Evolutionary conservation across 1,140 invertebrate species (phyloP), one percentile per base, ranked within the genome.

Genomic region (Drosophila ficusphila): DNA sequence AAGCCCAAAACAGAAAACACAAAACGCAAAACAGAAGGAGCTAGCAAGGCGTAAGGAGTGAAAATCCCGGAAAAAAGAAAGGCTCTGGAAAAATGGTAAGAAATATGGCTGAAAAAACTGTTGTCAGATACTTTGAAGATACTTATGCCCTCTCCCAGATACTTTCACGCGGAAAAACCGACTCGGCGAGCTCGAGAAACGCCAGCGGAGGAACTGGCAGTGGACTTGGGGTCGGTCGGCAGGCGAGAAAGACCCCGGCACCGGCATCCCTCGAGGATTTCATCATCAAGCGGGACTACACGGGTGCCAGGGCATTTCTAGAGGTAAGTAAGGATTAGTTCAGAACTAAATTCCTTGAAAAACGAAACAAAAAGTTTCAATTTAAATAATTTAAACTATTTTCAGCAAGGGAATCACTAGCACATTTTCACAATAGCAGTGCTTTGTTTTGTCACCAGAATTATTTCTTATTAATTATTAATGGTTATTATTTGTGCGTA

Each of bases 191-290:
- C 8, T 92, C 92, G 0, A 91, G 92, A 2, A 92, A 93, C 7
- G 90, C 72, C 33, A 86, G 82, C 36, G 57, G 73, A 8, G 73
- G 77, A 14, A 27, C 53, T 42, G 48, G 76, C 27, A 71, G 68
- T 18, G 67, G 68, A 11, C 18, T 53, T 0, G 69, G 69, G 67
- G 8, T 48, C 6, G 91, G 91, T 23, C 36, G 70, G 93, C 92
- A 69, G 53, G 9, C 39, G 5, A 62, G 65, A 54, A 72, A 19
- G 7, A 92, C 93, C 64, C 92, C 92, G 33, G 85, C 90, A 21
- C 92, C 96, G 16, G 96, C 96, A 2, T 95, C 96, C 64, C 92
- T 99, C n/a, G 96, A 99, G 89, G 97, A 99, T 77, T 99, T 98
- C 90, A 92, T 99, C 0, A 91, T 95, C 19, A 95, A 95, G 70